These are phyloP conservation scores for Sphenodon punctatus DNA, from an alignment of 2,797 vertebrate species.

Conservation along the genomic window DNA sequence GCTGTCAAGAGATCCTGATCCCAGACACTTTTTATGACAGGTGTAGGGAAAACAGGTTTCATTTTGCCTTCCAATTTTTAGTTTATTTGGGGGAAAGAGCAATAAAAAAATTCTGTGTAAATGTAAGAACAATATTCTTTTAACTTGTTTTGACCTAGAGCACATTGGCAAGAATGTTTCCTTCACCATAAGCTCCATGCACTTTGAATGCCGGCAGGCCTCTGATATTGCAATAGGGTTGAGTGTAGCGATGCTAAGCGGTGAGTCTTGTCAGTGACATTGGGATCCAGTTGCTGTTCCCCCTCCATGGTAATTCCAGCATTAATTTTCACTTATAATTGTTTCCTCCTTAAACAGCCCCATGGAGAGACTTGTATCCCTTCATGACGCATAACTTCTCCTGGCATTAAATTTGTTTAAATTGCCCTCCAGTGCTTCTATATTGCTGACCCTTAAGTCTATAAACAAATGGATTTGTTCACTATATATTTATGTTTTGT, in stretches of 20 bases:
- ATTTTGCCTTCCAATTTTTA: background rate
- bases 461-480: slow-evolving; percentile 78
- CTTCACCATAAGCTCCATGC: slow-evolving; percentile 16
- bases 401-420: slow-evolving; percentile 70
- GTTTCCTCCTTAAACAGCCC: slow-evolving; percentile 67
- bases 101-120: no score
- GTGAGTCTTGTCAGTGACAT: background rate
- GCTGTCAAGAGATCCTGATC: background rate
- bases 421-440: slow-evolving; percentile 60
- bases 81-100: background rate
- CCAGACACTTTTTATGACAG: background rate
- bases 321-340: slow-evolving; percentile 71
- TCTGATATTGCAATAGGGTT: slow-evolving; percentile 35
- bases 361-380: slow-evolving; percentile 51
- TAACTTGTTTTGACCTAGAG: slow-evolving; percentile 15
- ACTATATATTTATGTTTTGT: slow-evolving; percentile 66
- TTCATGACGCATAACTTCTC: slow-evolving; percentile 67
- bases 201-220: slow-evolving; percentile 53
- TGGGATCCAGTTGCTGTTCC: slow-evolving; percentile 31
- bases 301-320: slow-evolving; percentile 26
- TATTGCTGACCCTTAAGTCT: slow-evolving; percentile 69
- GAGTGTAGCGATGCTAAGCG: slow-evolving; percentile 1
- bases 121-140: no score
- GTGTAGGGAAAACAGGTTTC: background rate
- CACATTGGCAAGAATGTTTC: background rate